These are phyloP conservation scores for Mugil cephalus DNA, from an alignment of 2,113 vertebrate species.

Conservation along the genomic window DNA sequence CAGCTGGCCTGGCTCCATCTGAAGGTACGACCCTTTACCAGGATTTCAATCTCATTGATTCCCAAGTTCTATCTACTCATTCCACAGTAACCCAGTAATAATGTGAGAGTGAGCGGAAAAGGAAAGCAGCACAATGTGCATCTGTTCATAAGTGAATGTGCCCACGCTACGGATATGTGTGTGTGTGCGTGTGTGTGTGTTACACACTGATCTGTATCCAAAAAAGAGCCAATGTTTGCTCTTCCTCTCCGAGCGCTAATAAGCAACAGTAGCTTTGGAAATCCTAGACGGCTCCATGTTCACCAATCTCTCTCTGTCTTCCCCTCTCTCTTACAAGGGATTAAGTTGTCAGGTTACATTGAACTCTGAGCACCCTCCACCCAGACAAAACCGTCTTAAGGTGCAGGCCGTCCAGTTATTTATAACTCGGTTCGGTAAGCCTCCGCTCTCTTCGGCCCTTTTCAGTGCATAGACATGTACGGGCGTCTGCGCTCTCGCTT, in stretches of 20 bases:
- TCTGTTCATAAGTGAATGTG: constrained; percentile 7
- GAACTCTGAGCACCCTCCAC: constrained; percentile 72
- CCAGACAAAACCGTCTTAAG: constrained; percentile 79
- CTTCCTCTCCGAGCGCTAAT: constrained; percentile 53
- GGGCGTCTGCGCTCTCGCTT: constrained; percentile 49
- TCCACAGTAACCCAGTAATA: neutral
- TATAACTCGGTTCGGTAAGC: constrained; percentile 77
- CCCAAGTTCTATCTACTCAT: too few relatives aligned
- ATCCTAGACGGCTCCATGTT: constrained; percentile 48
- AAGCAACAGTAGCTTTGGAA: constrained; percentile 63
- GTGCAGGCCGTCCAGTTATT: constrained; percentile 74
- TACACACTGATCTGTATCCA: constrained; percentile 23
- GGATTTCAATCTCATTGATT: too few relatives aligned
- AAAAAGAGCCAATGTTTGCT: constrained; percentile 35
- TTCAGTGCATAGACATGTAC: constrained; percentile 59
- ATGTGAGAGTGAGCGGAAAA: neutral
- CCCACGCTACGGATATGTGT: too few relatives aligned
- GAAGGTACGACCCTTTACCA: neutral
- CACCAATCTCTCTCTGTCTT: constrained; percentile 42
- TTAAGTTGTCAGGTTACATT: constrained; percentile 81
- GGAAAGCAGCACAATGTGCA: constrained; percentile 4
- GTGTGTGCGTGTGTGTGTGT: too few relatives aligned
- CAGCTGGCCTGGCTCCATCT: neutral
- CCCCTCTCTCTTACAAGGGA: constrained; percentile 75
- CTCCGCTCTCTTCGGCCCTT: constrained; percentile 52